These are phyloP conservation scores for Xyrichtys novacula DNA, from an alignment of 2,797 vertebrate genomes.

Conservation along the genomic window DNA sequence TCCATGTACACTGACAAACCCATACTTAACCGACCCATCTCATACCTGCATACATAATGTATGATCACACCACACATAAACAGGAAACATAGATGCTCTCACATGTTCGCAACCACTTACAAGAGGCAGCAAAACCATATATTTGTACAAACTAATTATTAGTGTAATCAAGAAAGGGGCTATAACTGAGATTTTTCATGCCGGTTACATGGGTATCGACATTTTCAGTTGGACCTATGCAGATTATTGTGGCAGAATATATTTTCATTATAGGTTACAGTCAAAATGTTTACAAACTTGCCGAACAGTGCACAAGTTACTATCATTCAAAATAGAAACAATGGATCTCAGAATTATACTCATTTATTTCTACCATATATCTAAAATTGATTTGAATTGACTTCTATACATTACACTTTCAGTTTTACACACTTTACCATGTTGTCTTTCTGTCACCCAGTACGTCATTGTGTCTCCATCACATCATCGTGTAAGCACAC, in stretches of 20 bases:
- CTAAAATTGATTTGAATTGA: too few species aligned
- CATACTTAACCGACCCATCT: conserved; percentile 31
- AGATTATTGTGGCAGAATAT: conserved; percentile 37
- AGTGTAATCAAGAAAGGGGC: conserved; percentile 1
- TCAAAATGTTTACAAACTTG: conserved; percentile 35
- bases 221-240: conserved; percentile 54
- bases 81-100: conserved; percentile 37
- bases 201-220: conserved; percentile 4
- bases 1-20: conserved; percentile 45
- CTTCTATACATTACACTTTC: too few species aligned
- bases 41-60: conserved; percentile 34
- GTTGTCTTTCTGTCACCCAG: conserved; percentile 24
- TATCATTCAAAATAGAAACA: conserved; percentile 25
- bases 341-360: conserved; percentile 22
- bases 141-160: conserved; percentile 33
- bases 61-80: conserved; percentile 33
- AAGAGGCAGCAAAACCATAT: conserved; percentile 9
- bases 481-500: conserved; percentile 68
- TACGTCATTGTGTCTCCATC: conserved; percentile 50
- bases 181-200: conserved; percentile 21
- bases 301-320: conserved; percentile 1
- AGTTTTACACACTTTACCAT: too few species aligned
- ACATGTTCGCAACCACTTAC: conserved; percentile 13
- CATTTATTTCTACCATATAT: neutral
- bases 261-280: conserved; percentile 34